Evolutionary conservation across 1,140 invertebrate genomes (phyloP).

Genomic region (Drosophila sulfurigaster): DNA sequence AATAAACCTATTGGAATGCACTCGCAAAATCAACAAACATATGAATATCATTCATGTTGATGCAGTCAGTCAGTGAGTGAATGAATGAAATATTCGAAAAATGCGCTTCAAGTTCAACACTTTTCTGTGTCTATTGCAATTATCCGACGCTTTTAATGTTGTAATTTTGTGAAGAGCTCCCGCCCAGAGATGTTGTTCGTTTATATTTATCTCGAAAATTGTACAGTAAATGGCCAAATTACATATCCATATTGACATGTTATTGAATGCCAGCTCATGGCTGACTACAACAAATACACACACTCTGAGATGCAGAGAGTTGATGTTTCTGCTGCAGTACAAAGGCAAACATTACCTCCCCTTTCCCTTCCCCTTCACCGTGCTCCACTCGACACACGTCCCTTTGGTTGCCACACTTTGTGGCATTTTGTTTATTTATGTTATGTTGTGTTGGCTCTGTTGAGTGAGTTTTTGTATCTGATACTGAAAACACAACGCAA

Average conservation of each 20-base stretch:
- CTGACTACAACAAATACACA: slow-evolving; percentile 13
- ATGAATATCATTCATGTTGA: slow-evolving; percentile 4
- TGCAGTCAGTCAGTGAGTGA: neutral
- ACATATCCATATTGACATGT: slow-evolving; percentile 56
- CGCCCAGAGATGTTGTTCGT: slow-evolving; percentile 19
- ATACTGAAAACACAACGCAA: slow-evolving; percentile 31
- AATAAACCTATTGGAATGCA: slow-evolving; percentile 14
- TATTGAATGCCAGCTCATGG: slow-evolving; percentile 37
- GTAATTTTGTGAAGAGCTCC: slow-evolving; percentile 15
- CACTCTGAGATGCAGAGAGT: slow-evolving; percentile 3
- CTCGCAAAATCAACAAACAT: slow-evolving; percentile 3
- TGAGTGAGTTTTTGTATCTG: slow-evolving; percentile 58
- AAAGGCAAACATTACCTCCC: slow-evolving; percentile 36
- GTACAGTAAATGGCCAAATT: slow-evolving; percentile 45
- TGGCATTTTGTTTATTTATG: slow-evolving; percentile 65
- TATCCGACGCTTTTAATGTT: slow-evolving; percentile 36
- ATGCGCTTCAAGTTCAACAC: slow-evolving; percentile 27
- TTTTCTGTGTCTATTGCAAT: slow-evolving; percentile 40
- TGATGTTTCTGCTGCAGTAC: slow-evolving; percentile 26
- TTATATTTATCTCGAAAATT: slow-evolving; percentile 49
- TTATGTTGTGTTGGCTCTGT: slow-evolving; percentile 52
- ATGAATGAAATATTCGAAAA: slow-evolving; percentile 11
- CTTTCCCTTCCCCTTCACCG: neutral
- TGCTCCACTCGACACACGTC: slow-evolving; percentile 15
- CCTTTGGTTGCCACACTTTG: slow-evolving; percentile 53